Conservation (phyloP, 2,113 vertebrate genomes). For the Chaetops frenatus region DNA sequence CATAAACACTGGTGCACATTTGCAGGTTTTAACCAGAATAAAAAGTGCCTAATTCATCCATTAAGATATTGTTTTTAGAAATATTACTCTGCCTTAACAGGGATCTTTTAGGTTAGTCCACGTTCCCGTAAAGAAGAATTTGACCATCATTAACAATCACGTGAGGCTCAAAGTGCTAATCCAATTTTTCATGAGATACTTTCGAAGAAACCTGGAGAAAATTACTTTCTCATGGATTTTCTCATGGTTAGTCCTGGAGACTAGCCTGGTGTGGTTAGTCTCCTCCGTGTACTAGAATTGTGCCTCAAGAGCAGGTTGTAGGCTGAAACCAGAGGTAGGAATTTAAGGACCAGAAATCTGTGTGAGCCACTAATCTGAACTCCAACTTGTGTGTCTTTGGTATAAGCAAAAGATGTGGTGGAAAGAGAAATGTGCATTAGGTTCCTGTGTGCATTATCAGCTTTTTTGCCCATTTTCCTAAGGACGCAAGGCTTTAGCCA, state of each 20-base stretch:
- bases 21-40: background rate
- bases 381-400: background rate
- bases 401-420: background rate
- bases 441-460: background rate
- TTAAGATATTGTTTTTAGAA: slow-evolving; percentile 5
- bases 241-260: too few species aligned
- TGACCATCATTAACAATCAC: background rate
- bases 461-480: background rate
- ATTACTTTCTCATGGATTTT: background rate
- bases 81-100: background rate
- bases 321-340: background rate
- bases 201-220: background rate
- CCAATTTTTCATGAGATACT: background rate
- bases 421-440: background rate
- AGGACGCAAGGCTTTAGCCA: background rate
- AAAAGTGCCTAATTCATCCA: background rate
- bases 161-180: background rate
- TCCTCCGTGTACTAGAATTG: background rate
- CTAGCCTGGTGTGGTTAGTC: background rate
- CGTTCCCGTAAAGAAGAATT: background rate
- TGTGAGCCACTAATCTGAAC: background rate
- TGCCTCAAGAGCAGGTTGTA: background rate
- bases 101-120: background rate
- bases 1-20: background rate
- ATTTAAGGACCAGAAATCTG: background rate